A percentile compares a stretch with the other conserved stretches of the same genome.
Conservation (phyloP, 2,113 vertebrate genomes). For the Myotis davidii region DNA sequence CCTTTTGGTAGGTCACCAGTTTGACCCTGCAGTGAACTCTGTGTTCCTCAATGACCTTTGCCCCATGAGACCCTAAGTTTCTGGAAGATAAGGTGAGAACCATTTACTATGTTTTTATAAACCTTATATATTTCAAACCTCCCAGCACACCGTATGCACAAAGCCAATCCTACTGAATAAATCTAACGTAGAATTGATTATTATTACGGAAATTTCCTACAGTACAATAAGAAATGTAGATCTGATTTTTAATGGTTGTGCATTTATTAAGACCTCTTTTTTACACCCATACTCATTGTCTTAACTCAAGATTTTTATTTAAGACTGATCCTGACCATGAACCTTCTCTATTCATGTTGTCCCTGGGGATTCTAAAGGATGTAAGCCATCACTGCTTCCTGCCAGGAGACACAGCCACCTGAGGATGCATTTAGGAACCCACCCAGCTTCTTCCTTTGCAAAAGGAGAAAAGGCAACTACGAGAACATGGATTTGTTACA, state of each 20-base stretch:
- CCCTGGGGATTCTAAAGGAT: background rate
- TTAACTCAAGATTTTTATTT: background rate
- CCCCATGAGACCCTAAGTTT: background rate
- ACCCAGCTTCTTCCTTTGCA: background rate
- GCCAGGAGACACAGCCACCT: background rate
- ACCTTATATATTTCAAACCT: background rate
- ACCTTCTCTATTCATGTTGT: background rate
- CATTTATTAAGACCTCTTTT: background rate
- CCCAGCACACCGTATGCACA: background rate
- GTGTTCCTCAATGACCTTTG: background rate
- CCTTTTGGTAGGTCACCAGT: background rate
- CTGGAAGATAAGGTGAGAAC: background rate
- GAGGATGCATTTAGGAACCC: background rate
- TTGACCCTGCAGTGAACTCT: fast-evolving
- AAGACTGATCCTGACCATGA: background rate
- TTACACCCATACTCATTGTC: background rate
- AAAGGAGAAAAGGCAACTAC: background rate
- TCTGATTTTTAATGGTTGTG: background rate
- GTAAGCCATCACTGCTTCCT: background rate
- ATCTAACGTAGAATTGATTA: background rate
- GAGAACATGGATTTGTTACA: background rate
- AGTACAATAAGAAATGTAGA: background rate
- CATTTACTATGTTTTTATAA: background rate
- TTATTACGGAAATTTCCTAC: background rate
- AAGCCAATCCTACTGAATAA: background rate